Evolutionary conservation across 2,888 invertebrate genomes (phyloP).

Genomic region (Coecobrya sp.): DNA sequence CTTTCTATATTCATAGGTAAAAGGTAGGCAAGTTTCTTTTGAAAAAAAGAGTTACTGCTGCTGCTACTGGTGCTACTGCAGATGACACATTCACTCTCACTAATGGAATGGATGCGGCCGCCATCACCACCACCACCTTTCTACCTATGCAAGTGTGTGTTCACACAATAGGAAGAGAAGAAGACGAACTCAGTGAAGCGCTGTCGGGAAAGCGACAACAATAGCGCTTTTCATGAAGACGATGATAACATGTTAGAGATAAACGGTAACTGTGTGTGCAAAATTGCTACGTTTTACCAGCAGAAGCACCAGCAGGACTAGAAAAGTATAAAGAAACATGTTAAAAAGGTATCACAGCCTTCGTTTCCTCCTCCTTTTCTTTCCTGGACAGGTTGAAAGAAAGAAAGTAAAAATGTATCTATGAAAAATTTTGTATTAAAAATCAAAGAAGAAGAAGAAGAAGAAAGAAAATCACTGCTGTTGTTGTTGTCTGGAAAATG

Average conservation of each 20-base stretch:
- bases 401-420: background rate
- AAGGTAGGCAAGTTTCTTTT: background rate
- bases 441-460: background rate
- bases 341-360: background rate
- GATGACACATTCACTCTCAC: conserved; percentile 22
- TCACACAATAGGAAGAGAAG: background rate
- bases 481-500: background rate
- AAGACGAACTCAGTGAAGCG: background rate
- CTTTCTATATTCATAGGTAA: background rate
- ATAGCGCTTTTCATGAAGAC: conserved; percentile 1
- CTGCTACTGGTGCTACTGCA: conserved; percentile 5
- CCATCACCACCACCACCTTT: background rate
- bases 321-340: background rate
- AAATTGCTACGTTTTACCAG: background rate
- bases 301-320: background rate
- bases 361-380: too few relatives aligned
- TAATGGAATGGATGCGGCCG: conserved; percentile 40
- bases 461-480: background rate
- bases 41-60: too few relatives aligned
- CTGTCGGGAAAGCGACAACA: conserved; percentile 15
- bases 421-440: background rate
- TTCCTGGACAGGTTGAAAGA: background rate
- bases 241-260: background rate
- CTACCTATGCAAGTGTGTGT: background rate
- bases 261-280: background rate